phyloP scores from a whole-genome alignment of 2,888 invertebrate species.

The Andrena haemorrhoa region DNA sequence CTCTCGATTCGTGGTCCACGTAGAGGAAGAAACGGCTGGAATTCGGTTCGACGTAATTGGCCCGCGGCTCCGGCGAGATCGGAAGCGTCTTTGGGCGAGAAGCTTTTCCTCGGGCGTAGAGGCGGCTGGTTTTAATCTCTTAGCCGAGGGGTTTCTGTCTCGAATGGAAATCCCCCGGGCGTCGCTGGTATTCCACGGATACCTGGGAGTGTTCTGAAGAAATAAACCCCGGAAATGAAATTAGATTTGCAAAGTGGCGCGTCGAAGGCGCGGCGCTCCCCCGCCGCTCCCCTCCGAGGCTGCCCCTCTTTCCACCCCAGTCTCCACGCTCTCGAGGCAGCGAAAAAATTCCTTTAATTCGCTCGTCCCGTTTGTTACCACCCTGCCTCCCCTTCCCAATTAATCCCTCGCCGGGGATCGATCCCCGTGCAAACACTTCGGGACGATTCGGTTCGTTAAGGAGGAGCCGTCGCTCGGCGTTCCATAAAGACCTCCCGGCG shows the following conservation, averaged over 20 bases:
- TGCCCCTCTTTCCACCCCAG: neutral
- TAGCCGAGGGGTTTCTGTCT: slow-evolving; percentile 42
- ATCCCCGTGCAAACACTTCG: slow-evolving; percentile 18
- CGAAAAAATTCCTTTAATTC: slow-evolving; percentile 40
- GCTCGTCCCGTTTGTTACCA: neutral
- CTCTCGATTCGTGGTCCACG: neutral
- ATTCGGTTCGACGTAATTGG: slow-evolving; percentile 31
- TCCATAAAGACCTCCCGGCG: neutral
- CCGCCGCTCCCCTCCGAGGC: neutral
- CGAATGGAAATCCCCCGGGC: slow-evolving; percentile 48
- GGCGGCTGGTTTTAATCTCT: slow-evolving; percentile 55
- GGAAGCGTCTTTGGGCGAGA: slow-evolving; percentile 26
- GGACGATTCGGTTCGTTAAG: slow-evolving; percentile 23
- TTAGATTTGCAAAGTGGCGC: slow-evolving; percentile 65
- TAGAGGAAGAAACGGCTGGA: neutral
- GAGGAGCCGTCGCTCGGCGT: neutral
- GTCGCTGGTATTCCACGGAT: slow-evolving; percentile 29
- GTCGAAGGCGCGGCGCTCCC: slow-evolving; percentile 7
- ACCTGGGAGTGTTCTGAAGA: slow-evolving; percentile 35
- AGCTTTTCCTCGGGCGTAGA: slow-evolving; percentile 15
- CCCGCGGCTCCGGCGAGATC: slow-evolving; percentile 33
- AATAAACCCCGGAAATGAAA: slow-evolving; percentile 60
- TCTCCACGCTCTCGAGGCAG: neutral
- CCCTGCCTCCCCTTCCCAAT: slow-evolving; percentile 2
- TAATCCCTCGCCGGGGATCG: slow-evolving; percentile 1